Base-by-base conservation (phyloP, 30 jellyfish, hydroid and myxozoan species). In the Catostylus mosaicus region DNA sequence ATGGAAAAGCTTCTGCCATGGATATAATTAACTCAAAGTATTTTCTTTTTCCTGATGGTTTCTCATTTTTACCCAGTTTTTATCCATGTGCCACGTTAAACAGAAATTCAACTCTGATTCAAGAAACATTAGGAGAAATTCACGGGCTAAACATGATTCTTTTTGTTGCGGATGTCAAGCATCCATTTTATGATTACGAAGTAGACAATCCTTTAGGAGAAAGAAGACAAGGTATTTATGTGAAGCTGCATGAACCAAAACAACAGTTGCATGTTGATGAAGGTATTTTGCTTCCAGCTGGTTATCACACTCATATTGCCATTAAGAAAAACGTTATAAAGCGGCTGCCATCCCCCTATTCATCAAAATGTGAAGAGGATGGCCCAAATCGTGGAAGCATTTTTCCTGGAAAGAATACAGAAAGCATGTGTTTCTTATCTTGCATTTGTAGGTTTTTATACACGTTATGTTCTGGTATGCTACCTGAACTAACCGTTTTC, bases 291-390 rank as follows among this genome's bases (percentile, higher is more conserved):
- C 8, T 57, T 33, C 38, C 69, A 5, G 77, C 75, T 18, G 88
- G 88, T 18, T 77, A 14, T 24, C 78, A 77, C 88, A 77, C 78
- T 27, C 88, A 51, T 38, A 22, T 77, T 47, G 24, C 54, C 36
- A 6, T 77, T 11, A 60, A 57, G 57, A 77, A 77, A 34, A 46
- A 30, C 31, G 38, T 35, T 14, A 22, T 4, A 22, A 65, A 37
- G 16, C 88, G 88, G 30, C 45, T 24, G 33, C 78, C 88, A 23
- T 16, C 33, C 3, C 88, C 88, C 11, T 77, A 32, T 46, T 45
- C 88, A 10, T 77, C 88, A 9, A 38, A 59, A 16, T 77, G 88
- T 43, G 48, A 18, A 30, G 35, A 77, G 23, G 60, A 30, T 3
- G 69, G 37, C 30, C 45, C 45, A 0, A 51, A 56, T n/a, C 20